Evolutionary conservation across 2,888 invertebrate species (phyloP), one percentile per base, ranked within the genome.

Genomic region (Heliothis peltigera): DNA sequence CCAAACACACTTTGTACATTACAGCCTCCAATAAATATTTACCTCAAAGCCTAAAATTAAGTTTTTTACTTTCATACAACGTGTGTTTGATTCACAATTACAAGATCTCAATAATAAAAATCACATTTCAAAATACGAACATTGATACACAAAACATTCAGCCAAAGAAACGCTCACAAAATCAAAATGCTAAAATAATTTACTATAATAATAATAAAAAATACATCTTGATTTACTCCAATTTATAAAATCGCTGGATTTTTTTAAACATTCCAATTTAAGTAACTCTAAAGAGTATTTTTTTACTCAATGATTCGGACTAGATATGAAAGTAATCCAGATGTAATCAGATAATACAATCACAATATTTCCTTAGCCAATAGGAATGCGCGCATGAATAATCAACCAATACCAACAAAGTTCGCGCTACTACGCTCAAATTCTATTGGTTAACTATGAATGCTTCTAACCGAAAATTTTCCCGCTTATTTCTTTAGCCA

Each of bases 111-210:
- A 74, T 53, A 60, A n/a, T 56, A 74, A 63, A 28, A 73, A 63
- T 66, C 61, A 62, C 49, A 53, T 64, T 71, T 35, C n/a, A 25
- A 43, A 62, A 72, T 64, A 71, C 58, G 10, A 60, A 59, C 61
- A 62, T 72, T 48, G 44, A 47, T 63, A 67, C 79, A 68, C 49
- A 64, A 72, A 74, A 68, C 75, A 75, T 78, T 64, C 79, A 78
- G 55, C 44, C 49, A 67, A 68, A 62, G 48, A 60, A 42, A 63
- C 48, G 18, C 57, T 62, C 75, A 69, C 64, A 78, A 79, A 78
- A 75, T 74, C 62, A 58, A 74, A 32, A 75, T 72, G 46, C 64
- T 70, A 79, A 62, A 79, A 78, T 78, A 75, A 75, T 75, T 68
- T 60, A 77, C 59, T 73, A 73, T 21, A 73, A 73, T 77, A 60